phyloP scores from a whole-genome alignment of 1,140 invertebrate genomes.

The Drosophila rhopaloa region DNA sequence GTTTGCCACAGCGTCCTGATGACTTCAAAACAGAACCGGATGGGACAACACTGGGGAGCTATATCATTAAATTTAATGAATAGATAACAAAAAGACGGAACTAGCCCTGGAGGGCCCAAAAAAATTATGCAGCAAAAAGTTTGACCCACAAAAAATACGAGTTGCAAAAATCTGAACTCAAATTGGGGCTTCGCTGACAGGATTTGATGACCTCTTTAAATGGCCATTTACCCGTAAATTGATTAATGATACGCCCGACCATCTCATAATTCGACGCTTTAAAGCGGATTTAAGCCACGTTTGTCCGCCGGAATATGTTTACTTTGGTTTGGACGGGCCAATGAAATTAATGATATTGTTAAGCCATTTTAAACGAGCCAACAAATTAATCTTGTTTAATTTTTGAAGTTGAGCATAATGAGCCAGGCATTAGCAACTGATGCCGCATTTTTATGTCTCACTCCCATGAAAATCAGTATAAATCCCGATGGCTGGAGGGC shows the following conservation, averaged over 20 bases:
- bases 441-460: conserved; percentile 14
- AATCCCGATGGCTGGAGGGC: conserved; percentile 35
- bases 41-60: conserved; percentile 25
- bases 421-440: conserved; percentile 48
- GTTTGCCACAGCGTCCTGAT: conserved; percentile 34
- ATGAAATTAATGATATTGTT: conserved; percentile 74
- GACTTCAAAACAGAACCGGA: conserved; percentile 42
- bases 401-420: conserved; percentile 44
- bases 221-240: conserved; percentile 39
- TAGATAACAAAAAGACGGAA: conserved; percentile 47
- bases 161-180: conserved; percentile 17
- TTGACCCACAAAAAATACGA: conserved; percentile 16
- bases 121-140: conserved; percentile 11
- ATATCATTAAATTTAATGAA: conserved; percentile 77
- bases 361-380: conserved; percentile 59
- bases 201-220: conserved; percentile 53
- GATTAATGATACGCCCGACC: conserved; percentile 43
- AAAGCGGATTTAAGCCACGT: conserved; percentile 41
- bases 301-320: conserved; percentile 40
- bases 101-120: conserved; percentile 1
- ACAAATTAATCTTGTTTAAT: conserved; percentile 78
- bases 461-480: conserved; percentile 22
- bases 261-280: conserved; percentile 25
- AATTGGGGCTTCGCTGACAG: conserved; percentile 25
- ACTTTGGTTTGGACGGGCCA: conserved; percentile 9